These are phyloP conservation scores for Mamestra configurata DNA, from an alignment of 1,140 invertebrate species.

Conservation along the genomic window DNA sequence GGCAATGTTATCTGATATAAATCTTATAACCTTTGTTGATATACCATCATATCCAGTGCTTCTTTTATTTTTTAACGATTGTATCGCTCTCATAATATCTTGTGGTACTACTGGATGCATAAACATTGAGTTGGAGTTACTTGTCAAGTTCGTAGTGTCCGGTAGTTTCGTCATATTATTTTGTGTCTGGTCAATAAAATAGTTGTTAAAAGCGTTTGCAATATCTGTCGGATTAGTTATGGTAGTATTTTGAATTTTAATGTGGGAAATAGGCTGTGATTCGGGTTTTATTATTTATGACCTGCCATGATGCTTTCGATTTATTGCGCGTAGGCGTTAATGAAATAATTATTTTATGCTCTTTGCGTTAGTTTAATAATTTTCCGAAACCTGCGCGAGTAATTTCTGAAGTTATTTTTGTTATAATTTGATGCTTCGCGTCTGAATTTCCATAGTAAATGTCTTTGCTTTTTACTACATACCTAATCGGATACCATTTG, in stretches of 20 bases:
- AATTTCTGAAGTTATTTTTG: background rate
- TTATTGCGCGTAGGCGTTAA: background rate
- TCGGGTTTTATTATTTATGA: background rate
- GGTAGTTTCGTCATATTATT: background rate
- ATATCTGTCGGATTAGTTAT: constrained; percentile 1
- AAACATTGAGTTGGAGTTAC: background rate
- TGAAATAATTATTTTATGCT: too few relatives aligned
- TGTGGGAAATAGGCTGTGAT: background rate
- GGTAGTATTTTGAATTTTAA: background rate
- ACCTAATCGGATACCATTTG: background rate
- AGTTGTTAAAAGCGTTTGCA: too few relatives aligned
- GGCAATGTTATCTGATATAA: too few relatives aligned
- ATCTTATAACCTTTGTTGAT: too few relatives aligned
- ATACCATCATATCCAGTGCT: too few relatives aligned
- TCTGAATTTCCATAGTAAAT: constrained; percentile 8
- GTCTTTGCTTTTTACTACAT: too few relatives aligned
- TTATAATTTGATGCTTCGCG: background rate
- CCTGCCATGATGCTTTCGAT: background rate
- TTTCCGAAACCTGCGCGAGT: constrained; percentile 1
- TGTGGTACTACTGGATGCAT: too few relatives aligned
- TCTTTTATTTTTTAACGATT: too few relatives aligned
- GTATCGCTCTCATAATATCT: too few relatives aligned
- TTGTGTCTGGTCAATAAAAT: too few relatives aligned
- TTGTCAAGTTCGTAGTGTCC: background rate
- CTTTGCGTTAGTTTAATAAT: background rate